Evolutionary conservation across 2,888 invertebrate species (phyloP).

Genomic region (Hofmannophila pseudospretella): DNA sequence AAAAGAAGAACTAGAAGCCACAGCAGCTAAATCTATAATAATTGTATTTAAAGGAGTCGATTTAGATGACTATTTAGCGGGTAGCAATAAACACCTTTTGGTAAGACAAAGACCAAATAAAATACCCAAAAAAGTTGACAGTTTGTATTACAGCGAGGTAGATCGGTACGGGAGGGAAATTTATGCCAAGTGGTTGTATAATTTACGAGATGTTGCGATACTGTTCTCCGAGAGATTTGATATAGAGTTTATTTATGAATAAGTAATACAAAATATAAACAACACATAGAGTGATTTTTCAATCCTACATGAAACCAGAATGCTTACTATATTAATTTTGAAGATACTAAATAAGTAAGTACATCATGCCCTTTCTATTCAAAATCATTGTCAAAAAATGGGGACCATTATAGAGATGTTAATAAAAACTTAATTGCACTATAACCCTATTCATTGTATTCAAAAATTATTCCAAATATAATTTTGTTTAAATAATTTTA

Average conservation of each 20-base stretch:
- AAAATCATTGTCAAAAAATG: no score
- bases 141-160: slow-evolving; percentile 18
- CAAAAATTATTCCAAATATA: no score
- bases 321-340: no score
- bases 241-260: slow-evolving; percentile 4
- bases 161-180: slow-evolving; percentile 10
- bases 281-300: no score
- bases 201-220: slow-evolving; percentile 16
- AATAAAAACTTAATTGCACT: no score
- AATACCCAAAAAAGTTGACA: slow-evolving; percentile 4
- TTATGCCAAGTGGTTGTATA: slow-evolving; percentile 16
- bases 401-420: no score
- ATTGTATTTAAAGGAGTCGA: background rate
- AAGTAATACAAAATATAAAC: no score
- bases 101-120: background rate
- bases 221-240: slow-evolving; percentile 16
- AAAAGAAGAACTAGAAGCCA: background rate
- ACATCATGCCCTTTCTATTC: no score
- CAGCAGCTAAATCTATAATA: background rate
- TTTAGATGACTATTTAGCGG: background rate
- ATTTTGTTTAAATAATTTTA: no score
- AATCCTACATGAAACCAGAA: no score
- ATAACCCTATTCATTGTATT: no score
- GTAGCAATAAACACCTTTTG: background rate
- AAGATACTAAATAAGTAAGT: no score